A percentile compares a stretch with the other conserved stretches of the same genome.
Evolutionary conservation across 2,888 invertebrate genomes (phyloP).

Genomic region (Agrochola lychnidis): DNA sequence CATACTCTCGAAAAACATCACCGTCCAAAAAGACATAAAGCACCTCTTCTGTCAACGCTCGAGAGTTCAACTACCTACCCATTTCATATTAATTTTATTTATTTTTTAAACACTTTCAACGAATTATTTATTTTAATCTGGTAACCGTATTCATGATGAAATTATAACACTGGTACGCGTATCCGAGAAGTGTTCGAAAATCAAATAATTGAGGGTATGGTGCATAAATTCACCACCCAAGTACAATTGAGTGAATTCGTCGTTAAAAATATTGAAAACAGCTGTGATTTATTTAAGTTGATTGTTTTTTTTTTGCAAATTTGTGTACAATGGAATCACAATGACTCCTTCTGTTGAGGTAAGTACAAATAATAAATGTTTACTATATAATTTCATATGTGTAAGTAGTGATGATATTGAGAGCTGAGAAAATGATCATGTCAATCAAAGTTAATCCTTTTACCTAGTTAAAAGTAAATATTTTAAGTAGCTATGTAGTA

Average conservation of each 20-base stretch:
- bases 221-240: not conserved
- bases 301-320: not conserved
- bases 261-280: not conserved
- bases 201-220: constrained; percentile 28
- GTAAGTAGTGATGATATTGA: too few species aligned
- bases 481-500: too few species aligned
- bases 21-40: not conserved
- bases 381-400: too few species aligned
- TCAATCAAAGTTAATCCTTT: too few species aligned
- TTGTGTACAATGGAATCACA: constrained; percentile 43
- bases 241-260: not conserved
- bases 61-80: too few species aligned
- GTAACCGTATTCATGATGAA: not conserved
- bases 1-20: too few species aligned
- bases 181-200: constrained; percentile 33
- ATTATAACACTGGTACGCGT: not conserved
- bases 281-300: not conserved
- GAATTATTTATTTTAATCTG: not conserved
- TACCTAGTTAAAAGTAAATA: too few species aligned
- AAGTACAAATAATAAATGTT: constrained; percentile 27
- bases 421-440: too few species aligned
- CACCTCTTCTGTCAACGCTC: not conserved
- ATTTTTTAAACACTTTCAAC: too few species aligned
- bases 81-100: not conserved
- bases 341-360: constrained; percentile 63